Conservation (phyloP, 2,888 invertebrate species). For the Quadroppia sp. region DNA sequence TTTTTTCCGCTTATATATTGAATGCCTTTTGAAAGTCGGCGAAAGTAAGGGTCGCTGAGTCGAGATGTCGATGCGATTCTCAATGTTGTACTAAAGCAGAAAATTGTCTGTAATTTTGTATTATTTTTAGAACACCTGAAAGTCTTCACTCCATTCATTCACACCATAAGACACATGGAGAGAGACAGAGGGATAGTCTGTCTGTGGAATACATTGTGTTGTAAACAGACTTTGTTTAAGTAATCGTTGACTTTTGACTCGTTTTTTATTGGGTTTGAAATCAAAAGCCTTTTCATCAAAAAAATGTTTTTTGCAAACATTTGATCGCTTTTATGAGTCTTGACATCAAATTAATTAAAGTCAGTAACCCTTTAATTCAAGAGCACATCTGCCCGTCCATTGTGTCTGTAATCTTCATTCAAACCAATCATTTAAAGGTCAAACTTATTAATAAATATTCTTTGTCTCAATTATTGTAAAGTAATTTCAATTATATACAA, state of each 20-base stretch:
- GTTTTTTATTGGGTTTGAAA: neutral
- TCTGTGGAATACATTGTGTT: too few species aligned
- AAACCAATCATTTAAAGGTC: slow-evolving; percentile 20
- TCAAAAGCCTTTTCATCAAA: neutral
- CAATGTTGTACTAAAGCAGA: neutral
- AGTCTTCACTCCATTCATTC: too few species aligned
- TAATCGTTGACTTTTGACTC: too few species aligned
- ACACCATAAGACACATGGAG: too few species aligned
- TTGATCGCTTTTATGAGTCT: neutral
- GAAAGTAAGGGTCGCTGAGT: slow-evolving; percentile 36
- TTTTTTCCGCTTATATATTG: neutral
- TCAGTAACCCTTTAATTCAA: slow-evolving; percentile 27
- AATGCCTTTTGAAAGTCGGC: neutral
- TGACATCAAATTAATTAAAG: slow-evolving; percentile 25
- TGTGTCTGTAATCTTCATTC: neutral
- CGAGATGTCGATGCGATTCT: neutral
- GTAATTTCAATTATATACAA: neutral
- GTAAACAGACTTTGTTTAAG: too few species aligned
- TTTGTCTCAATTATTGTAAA: neutral
- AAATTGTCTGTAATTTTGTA: slow-evolving; percentile 18
- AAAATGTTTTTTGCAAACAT: neutral
- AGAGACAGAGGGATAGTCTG: too few species aligned
- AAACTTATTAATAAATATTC: neutral
- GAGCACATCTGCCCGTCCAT: neutral
- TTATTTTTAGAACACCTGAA: neutral